Evolutionary conservation across 2,797 vertebrate genomes (phyloP), one percentile per base, ranked within the genome.

Genomic region (Labeo calbasu): DNA sequence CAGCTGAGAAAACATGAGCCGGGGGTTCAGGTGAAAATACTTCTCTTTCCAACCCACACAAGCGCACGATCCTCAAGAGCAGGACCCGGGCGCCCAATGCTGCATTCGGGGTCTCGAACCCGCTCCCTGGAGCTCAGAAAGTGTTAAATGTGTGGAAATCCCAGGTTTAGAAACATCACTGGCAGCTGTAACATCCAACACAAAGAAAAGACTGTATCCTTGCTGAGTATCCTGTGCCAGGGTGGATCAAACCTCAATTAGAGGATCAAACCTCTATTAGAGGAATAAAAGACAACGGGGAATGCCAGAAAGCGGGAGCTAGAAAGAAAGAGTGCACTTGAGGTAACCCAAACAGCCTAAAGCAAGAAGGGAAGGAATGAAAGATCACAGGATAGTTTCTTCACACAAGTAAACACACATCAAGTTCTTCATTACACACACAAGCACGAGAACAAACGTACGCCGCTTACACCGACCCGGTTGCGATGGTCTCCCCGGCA

Each of bases 201-300:
- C 73, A 83, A 83, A 83, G 70, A 82, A 53, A 65, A 63, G 65
- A 28, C 51, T 40, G 65, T 68, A 43, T 80, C 61, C 57, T 25
- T 48, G 15, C 57, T 23, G 53, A 59, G 19, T 53, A 40, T 76
- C 63, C 51, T 77, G 40, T 46, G 71, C 90, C 91, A 91, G 90
- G 90, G 91, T 91, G 89, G 90, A 82, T 91, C 88, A 87, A 23
- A 0, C 77, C 87, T 59, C 57, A 63, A 40, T 78, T 61, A 25
- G 57, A 65, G 89, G 90, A 81, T 91, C 87, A 87, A 28, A 1
- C 75, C 86, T 85, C 91, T 89, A 93, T 91, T 89, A 92, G 71
- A 87, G 82, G 85, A 89, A 92, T 91, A 92, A 91, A 91, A 90
- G 83, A 87, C 55, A 73, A 90, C 80, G 84, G 86, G 77, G 77